These are phyloP conservation scores for Macrobrachium rosenbergii DNA, from an alignment of 1,140 invertebrate species.

Conservation along the genomic window DNA sequence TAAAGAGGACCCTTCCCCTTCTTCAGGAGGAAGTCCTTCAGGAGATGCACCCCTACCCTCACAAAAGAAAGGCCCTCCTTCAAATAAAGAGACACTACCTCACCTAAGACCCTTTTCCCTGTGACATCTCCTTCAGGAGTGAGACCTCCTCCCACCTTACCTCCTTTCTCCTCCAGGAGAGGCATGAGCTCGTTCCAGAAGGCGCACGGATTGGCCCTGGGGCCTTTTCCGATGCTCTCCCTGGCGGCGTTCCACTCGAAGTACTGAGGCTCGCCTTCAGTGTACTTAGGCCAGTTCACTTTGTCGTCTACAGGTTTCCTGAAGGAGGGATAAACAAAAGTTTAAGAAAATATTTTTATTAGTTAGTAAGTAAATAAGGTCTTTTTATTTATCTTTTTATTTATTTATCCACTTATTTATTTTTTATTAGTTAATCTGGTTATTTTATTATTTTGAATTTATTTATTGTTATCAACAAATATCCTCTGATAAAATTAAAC, in stretches of 20 bases:
- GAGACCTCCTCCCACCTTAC: not conserved
- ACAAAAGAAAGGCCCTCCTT: no score
- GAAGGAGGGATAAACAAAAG: not conserved
- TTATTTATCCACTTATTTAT: not conserved
- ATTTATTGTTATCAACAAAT: not conserved
- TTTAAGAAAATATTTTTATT: not conserved
- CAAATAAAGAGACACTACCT: no score
- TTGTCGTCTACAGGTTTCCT: conserved; percentile 70
- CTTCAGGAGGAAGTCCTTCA: not conserved
- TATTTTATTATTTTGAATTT: not conserved
- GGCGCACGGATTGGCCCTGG: conserved; percentile 87
- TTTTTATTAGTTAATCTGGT: not conserved
- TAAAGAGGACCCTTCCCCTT: no score
- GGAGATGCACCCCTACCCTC: no score
- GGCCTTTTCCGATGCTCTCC: conserved; percentile 80
- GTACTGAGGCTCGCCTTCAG: conserved; percentile 85
- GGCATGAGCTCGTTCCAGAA: conserved; percentile 97
- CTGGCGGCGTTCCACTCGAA: conserved; percentile 88
- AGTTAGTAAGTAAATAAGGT: no score
- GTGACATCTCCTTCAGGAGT: not conserved
- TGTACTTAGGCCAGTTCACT: conserved; percentile 90
- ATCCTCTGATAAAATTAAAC: no score
- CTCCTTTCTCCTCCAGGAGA: conserved; percentile 31
- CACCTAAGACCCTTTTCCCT: no score
- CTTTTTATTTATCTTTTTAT: not conserved